Percentiles rank a stretch among this genome's conserved stretches.
phyloP scores from a whole-genome alignment of 2,797 vertebrate species.

The Sebastes nivosus region DNA sequence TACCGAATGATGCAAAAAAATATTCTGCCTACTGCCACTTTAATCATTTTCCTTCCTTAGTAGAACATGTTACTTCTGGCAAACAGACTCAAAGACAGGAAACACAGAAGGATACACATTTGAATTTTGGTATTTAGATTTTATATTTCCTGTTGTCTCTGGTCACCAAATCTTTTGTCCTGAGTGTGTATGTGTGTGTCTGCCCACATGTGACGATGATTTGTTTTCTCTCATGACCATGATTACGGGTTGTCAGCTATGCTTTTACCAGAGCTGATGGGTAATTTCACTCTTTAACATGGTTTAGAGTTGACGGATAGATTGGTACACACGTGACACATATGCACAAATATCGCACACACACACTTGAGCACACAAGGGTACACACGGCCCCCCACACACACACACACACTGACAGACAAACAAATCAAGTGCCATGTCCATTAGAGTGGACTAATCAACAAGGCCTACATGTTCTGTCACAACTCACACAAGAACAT shows the following conservation, averaged over 20 bases:
- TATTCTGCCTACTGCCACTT: too few relatives aligned
- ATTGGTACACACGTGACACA: slow-evolving; percentile 42
- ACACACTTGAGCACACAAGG: slow-evolving; percentile 19
- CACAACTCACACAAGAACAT: slow-evolving; percentile 73
- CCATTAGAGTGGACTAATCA: slow-evolving; percentile 75
- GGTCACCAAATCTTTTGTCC: slow-evolving; percentile 14
- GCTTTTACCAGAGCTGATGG: slow-evolving; percentile 80
- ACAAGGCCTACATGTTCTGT: slow-evolving; percentile 71
- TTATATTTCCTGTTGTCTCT: not conserved
- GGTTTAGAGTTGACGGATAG: slow-evolving; percentile 71
- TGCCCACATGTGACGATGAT: slow-evolving; percentile 48
- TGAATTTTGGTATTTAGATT: not conserved
- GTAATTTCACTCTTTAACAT: slow-evolving; percentile 82
- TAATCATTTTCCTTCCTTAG: not conserved
- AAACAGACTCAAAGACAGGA: not conserved
- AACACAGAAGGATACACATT: not conserved
- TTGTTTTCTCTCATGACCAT: slow-evolving; percentile 71
- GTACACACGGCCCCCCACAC: not conserved
- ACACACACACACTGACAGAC: slow-evolving; percentile 44
- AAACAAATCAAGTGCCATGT: slow-evolving; percentile 74
- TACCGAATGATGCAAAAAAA: too few relatives aligned
- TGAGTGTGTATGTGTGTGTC: slow-evolving; percentile 2
- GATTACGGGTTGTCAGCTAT: slow-evolving; percentile 83
- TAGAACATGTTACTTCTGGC: not conserved
- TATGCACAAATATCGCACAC: slow-evolving; percentile 2